Evolutionary conservation across 2,797 vertebrate species (phyloP), one percentile per base, ranked within the genome.

Genomic region (Takifugu rubripes): DNA sequence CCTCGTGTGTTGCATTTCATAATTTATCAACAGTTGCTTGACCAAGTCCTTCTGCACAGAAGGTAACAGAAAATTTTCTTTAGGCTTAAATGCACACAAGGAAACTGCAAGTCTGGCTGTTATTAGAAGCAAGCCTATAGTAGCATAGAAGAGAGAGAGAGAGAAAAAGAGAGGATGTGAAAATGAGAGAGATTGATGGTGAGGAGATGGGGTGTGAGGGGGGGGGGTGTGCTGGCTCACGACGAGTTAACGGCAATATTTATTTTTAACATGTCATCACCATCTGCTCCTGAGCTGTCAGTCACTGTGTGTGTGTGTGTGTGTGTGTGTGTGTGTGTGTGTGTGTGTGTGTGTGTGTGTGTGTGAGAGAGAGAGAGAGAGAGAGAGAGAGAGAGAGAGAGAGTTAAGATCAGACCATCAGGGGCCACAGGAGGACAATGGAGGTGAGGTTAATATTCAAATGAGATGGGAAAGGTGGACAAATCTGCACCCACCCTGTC

Each of bases 211-310:
- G 31, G 50, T 3, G 1, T 50, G 53, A 64, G 52, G 27, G 59
- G 57, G 59, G 57, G 21, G 73, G 68, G 53, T 26, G 66, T 27
- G 56, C 66, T 56, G 79, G 75, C 77, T 76, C 81, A 84, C 74
- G 72, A 83, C 49, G 84, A 84, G 86, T 90, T 88, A 87, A 89
- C 79, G 77, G 77, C 82, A 87, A 85, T 89, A 77, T 84, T 88
- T 88, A 88, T 90, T 91, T 88, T 89, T 88, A 90, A 85, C 84
- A 80, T 90, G 87, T 89, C 87, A 88, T 87, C 86, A 87, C 74
- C 83, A 94, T 94, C 93, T 94, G 92, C 89, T 89, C 85, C 75
- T 70, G 82, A 73, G 86, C 84, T 80, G 79, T 71, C 59, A 52
- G 44, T 53, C 44, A 5, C 7, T 40, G 36, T 40, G 36, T 14